A percentile compares a stretch with the other conserved stretches of the same genome.
These are phyloP conservation scores for Thryonomys swinderianus DNA, from an alignment of 2,113 vertebrate genomes.

Conservation along the genomic window DNA sequence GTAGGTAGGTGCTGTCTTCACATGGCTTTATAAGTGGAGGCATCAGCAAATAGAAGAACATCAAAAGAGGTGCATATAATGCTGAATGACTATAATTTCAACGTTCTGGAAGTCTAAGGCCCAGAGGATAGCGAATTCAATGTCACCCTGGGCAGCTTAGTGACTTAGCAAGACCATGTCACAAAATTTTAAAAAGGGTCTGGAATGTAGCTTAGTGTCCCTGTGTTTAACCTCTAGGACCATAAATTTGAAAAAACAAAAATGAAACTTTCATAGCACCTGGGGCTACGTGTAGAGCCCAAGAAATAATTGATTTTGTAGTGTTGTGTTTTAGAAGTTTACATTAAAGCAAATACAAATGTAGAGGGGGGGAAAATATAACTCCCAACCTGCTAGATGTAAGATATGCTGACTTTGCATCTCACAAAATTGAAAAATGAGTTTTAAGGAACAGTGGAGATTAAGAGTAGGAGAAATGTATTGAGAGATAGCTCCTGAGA, in stretches of 20 bases:
- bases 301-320: neutral
- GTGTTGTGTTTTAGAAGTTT: neutral
- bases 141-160: neutral
- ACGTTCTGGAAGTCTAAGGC: neutral
- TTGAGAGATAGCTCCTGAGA: neutral
- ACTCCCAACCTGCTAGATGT: neutral
- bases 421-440: neutral
- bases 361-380: neutral
- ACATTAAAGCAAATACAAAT: neutral
- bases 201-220: neutral
- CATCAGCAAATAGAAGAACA: neutral
- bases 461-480: neutral
- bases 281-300: neutral
- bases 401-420: neutral
- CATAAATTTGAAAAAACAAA: neutral
- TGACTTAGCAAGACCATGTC: neutral
- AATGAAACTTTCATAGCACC: neutral
- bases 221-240: neutral
- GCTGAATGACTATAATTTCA: neutral
- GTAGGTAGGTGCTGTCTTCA: neutral
- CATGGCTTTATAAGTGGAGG: neutral
- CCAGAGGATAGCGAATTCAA: neutral
- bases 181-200: neutral
- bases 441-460: neutral
- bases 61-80: neutral